These are phyloP conservation scores for Palythoa heliodiscus DNA, from an alignment of 92 coral and sea anemone genomes.

Conservation along the genomic window DNA sequence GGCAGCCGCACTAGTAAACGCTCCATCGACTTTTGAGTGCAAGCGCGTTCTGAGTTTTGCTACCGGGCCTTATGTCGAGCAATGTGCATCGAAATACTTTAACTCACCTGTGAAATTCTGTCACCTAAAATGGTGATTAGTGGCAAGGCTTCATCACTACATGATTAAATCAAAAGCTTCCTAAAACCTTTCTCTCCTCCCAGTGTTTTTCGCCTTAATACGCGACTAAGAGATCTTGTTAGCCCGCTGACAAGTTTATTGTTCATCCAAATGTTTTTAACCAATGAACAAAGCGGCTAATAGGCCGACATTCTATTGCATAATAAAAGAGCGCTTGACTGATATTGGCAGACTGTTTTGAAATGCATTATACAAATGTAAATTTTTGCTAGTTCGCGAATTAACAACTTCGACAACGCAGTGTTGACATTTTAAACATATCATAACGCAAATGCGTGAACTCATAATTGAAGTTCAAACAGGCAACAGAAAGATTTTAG, in stretches of 20 bases:
- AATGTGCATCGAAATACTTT: not conserved
- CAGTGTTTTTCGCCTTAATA: constrained; percentile 6
- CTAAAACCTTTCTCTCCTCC: constrained; percentile 36
- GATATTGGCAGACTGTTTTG: constrained; percentile 31
- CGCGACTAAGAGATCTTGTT: constrained; percentile 23
- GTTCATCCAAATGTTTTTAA: constrained; percentile 31
- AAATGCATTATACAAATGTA: constrained; percentile 21
- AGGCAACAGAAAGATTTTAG: not conserved
- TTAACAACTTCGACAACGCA: not conserved
- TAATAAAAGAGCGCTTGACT: constrained; percentile 30
- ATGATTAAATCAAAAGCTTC: constrained; percentile 13
- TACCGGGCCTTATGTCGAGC: not conserved
- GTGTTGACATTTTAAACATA: not conserved
- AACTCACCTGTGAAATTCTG: constrained; percentile 34
- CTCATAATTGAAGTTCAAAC: not conserved
- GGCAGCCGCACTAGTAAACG: constrained; percentile 10
- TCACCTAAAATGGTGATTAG: constrained; percentile 25
- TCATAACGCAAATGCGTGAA: not conserved
- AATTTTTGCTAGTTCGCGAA: constrained; percentile 9
- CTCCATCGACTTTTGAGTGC: constrained; percentile 14
- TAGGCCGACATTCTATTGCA: constrained; percentile 41
- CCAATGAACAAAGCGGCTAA: constrained; percentile 46
- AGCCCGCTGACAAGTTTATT: constrained; percentile 37
- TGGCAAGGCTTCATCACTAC: constrained; percentile 13
- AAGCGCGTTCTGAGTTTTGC: constrained; percentile 12